Percentiles rank a stretch among this genome's conserved stretches.
Conservation (phyloP, 2,797 vertebrate species). For the Heliangelus exortis region DNA sequence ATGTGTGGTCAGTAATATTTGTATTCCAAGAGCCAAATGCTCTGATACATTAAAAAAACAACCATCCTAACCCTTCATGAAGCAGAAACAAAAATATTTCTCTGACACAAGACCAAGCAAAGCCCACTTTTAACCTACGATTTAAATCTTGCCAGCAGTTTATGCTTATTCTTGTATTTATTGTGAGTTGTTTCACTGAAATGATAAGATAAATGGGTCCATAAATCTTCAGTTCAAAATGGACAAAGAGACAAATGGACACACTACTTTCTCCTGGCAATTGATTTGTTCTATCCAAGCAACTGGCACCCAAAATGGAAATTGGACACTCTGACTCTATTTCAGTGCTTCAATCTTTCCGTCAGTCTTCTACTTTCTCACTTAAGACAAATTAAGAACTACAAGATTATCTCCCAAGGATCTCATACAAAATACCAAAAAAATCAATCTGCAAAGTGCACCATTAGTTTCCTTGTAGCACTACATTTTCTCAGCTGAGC, state of each 20-base stretch:
- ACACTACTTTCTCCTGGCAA: not conserved
- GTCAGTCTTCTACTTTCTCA: not conserved
- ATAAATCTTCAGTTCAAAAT: conserved; percentile 16
- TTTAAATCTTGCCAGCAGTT: not conserved
- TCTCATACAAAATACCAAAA: not conserved
- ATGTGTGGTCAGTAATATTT: not conserved
- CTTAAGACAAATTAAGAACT: not conserved
- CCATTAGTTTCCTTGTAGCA: not conserved
- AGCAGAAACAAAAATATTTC: not conserved
- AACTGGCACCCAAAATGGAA: not conserved
- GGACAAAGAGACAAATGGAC: not conserved
- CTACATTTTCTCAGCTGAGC: not conserved
- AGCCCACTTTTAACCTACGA: not conserved
- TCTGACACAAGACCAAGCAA: not conserved
- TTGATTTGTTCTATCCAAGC: not conserved
- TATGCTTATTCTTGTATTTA: not conserved
- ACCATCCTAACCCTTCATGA: not conserved
- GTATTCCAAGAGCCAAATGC: not conserved
- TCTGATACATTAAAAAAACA: not conserved
- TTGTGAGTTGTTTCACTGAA: not conserved
- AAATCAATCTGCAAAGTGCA: not conserved
- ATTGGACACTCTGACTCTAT: not conserved
- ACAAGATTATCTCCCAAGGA: not conserved
- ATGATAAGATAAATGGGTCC: conserved; percentile 15
- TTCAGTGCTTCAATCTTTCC: not conserved